phyloP scores from a whole-genome alignment of 2,797 vertebrate species.

The Semotilus atromaculatus region DNA sequence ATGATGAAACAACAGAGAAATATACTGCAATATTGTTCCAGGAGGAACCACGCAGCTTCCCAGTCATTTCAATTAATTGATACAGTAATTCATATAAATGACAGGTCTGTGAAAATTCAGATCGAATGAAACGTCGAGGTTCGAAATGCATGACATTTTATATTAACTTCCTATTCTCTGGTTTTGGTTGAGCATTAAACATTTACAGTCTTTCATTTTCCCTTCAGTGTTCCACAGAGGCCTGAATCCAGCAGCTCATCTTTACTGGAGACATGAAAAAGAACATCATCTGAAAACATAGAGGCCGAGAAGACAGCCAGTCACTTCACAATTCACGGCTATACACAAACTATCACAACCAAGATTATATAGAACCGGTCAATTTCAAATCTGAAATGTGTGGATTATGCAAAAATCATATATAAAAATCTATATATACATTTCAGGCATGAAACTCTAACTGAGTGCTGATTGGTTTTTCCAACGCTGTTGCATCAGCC shows the following conservation, averaged over 20 bases:
- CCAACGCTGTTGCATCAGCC: neutral
- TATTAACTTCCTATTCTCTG: conserved; percentile 57
- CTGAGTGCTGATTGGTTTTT: neutral
- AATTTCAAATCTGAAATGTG: conserved; percentile 7
- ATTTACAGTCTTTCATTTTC: conserved; percentile 57
- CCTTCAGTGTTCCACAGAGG: conserved; percentile 48
- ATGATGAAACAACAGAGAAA: conserved; percentile 68
- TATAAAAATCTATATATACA: too few relatives aligned
- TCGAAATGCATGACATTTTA: conserved; percentile 56
- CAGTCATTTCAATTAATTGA: conserved; percentile 61
- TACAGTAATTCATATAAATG: conserved; percentile 58
- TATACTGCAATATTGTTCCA: conserved; percentile 56
- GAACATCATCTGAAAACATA: conserved; percentile 31
- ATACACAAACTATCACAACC: conserved; percentile 15
- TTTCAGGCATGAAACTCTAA: neutral
- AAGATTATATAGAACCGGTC: neutral
- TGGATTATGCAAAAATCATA: neutral
- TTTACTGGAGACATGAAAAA: conserved; percentile 48
- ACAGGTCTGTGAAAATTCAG: conserved; percentile 47
- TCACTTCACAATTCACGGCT: conserved; percentile 24
- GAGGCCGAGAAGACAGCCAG: conserved; percentile 34
- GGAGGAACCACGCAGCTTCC: conserved; percentile 51
- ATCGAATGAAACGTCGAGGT: conserved; percentile 38
- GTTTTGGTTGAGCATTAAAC: conserved; percentile 59
- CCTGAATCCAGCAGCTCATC: conserved; percentile 49